Conservation (phyloP, 92 coral and sea anemone genomes). For the Diadumene lineata region DNA sequence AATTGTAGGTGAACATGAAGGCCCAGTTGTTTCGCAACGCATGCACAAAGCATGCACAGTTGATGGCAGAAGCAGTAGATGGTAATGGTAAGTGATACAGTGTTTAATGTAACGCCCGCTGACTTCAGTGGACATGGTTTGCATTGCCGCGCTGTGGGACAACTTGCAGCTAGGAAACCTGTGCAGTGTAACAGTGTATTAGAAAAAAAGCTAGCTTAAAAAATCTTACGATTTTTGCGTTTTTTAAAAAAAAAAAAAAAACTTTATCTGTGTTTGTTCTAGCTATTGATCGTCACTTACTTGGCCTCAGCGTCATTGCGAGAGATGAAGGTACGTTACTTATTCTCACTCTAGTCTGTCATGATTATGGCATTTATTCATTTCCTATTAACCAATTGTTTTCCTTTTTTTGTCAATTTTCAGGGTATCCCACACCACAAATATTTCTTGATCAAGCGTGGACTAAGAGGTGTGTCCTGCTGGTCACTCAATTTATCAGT, state of each 20-base stretch:
- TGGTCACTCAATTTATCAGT: too few relatives aligned
- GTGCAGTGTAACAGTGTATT: too few relatives aligned
- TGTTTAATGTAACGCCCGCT: not conserved
- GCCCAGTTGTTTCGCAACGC: constrained; percentile 68
- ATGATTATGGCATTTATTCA: not conserved
- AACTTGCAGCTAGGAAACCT: too few relatives aligned
- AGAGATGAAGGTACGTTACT: constrained; percentile 74
- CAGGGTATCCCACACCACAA: constrained; percentile 86
- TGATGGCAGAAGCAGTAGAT: constrained; percentile 78
- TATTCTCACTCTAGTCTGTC: too few relatives aligned
- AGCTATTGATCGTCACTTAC: constrained; percentile 92
- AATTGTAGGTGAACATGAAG: constrained; percentile 47
- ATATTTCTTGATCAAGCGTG: constrained; percentile 86
- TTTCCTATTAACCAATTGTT: not conserved
- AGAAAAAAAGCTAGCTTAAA: too few relatives aligned
- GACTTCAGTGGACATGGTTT: too few relatives aligned
- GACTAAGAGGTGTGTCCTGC: constrained; percentile 64
- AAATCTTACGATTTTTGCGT: too few relatives aligned
- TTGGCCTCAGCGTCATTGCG: constrained; percentile 78
- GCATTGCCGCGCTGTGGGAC: too few relatives aligned
- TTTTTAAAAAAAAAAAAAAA: too few relatives aligned
- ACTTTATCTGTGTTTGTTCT: not conserved
- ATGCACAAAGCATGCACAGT: constrained; percentile 62
- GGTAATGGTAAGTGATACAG: constrained; percentile 84
- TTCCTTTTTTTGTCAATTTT: not conserved